These are phyloP conservation scores for Tyria jacobaeae DNA, from an alignment of 2,888 invertebrate genomes.

Conservation along the genomic window DNA sequence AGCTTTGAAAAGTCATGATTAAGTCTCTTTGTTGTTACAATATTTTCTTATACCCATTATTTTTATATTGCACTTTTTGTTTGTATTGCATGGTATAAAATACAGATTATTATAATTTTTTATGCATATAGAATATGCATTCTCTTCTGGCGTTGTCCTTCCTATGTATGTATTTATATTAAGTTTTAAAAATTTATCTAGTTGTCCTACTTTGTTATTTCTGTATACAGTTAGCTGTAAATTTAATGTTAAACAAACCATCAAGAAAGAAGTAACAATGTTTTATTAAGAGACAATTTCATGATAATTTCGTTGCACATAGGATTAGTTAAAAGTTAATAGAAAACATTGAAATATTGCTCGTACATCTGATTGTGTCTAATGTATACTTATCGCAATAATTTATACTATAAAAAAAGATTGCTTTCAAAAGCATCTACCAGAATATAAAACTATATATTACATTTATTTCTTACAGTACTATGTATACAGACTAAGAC, in stretches of 20 bases:
- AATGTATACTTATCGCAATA: neutral
- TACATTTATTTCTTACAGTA: no score
- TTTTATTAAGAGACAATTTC: no score
- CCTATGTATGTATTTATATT: conserved; percentile 29
- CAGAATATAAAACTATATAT: no score
- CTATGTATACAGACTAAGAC: conserved; percentile 2
- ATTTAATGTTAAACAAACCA: conserved; percentile 3
- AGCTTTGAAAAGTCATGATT: neutral
- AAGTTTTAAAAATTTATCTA: conserved; percentile 46
- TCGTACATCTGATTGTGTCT: neutral
- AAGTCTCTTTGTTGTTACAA: conserved; percentile 20
- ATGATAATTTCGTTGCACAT: neutral
- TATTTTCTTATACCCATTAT: conserved; percentile 27
- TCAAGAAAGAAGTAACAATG: neutral
- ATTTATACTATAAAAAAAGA: neutral
- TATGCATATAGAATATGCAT: conserved; percentile 43
- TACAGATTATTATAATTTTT: conserved; percentile 49
- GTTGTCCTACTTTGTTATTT: conserved; percentile 37
- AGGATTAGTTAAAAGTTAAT: neutral
- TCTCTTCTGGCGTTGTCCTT: conserved; percentile 28
- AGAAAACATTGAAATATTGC: neutral
- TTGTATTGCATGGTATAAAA: conserved; percentile 40
- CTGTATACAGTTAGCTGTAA: conserved; percentile 34
- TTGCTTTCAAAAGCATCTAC: neutral
- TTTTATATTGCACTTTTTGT: conserved; percentile 28